Evolutionary conservation across 2,888 invertebrate species (phyloP).

Genomic region (Rhamnusium bicolor): DNA sequence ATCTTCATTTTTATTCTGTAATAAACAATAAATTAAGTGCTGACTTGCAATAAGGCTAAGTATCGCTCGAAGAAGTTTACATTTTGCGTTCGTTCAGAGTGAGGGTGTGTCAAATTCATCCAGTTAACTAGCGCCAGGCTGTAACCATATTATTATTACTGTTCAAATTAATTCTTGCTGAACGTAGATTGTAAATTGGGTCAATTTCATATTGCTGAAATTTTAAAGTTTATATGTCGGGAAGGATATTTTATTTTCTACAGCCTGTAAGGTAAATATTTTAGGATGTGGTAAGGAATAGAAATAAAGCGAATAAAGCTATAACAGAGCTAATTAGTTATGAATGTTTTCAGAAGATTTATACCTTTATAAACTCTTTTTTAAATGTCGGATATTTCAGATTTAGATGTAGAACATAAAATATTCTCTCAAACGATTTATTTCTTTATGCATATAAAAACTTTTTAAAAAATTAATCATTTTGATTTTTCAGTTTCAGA

Average conservation of each 20-base stretch:
- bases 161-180: background rate
- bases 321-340: background rate
- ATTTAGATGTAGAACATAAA: too few species aligned
- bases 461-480: too few species aligned
- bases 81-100: background rate
- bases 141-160: background rate
- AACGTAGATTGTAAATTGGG: background rate
- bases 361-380: background rate
- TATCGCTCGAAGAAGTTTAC: constrained; percentile 13
- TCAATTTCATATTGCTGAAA: background rate
- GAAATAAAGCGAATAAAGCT: background rate
- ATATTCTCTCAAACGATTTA: too few species aligned
- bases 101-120: constrained; percentile 1
- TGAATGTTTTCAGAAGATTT: background rate
- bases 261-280: background rate
- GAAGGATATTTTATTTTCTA: background rate
- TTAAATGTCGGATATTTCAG: background rate
- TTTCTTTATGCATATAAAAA: too few species aligned
- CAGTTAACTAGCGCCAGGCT: background rate
- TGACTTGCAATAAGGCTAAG: background rate
- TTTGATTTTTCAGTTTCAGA: too few species aligned
- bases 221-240: background rate
- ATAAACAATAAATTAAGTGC: background rate
- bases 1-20: background rate
- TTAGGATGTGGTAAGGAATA: background rate